Conservation (phyloP, 2,888 invertebrate species). For the Lycaena phlaeas region DNA sequence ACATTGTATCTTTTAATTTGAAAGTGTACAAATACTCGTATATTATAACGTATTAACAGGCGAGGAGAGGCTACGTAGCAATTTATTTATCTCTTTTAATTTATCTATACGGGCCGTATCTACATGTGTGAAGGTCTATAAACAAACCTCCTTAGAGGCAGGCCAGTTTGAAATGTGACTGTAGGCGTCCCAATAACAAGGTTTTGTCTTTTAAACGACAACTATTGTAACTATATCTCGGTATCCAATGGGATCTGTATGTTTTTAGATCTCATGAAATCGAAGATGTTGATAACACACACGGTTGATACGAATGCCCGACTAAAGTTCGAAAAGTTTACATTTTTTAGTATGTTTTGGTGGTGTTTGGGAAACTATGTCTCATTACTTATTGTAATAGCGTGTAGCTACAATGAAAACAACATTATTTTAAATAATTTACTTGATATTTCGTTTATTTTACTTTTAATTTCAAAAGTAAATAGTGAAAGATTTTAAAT, state of each 20-base stretch:
- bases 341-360: too few relatives aligned
- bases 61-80: not conserved
- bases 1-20: constrained; percentile 5
- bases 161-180: constrained; percentile 42
- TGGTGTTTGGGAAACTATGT: too few relatives aligned
- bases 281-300: not conserved
- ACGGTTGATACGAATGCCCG: too few relatives aligned
- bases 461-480: too few relatives aligned
- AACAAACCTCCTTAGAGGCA: constrained; percentile 15
- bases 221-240: constrained; percentile 55
- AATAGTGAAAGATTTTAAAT: too few relatives aligned
- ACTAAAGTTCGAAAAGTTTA: too few relatives aligned
- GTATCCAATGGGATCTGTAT: constrained; percentile 46
- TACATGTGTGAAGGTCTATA: constrained; percentile 17
- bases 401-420: too few relatives aligned
- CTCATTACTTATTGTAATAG: too few relatives aligned
- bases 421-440: too few relatives aligned
- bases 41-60: not conserved
- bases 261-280: constrained; percentile 38
- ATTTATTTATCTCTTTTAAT: constrained; percentile 13
- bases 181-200: constrained; percentile 65
- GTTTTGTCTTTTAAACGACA: constrained; percentile 66
- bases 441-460: too few relatives aligned
- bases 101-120: constrained; percentile 10
- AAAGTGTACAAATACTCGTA: not conserved